Evolutionary conservation across 2,797 vertebrate genomes (phyloP).

Genomic region (Menidia menidia): DNA sequence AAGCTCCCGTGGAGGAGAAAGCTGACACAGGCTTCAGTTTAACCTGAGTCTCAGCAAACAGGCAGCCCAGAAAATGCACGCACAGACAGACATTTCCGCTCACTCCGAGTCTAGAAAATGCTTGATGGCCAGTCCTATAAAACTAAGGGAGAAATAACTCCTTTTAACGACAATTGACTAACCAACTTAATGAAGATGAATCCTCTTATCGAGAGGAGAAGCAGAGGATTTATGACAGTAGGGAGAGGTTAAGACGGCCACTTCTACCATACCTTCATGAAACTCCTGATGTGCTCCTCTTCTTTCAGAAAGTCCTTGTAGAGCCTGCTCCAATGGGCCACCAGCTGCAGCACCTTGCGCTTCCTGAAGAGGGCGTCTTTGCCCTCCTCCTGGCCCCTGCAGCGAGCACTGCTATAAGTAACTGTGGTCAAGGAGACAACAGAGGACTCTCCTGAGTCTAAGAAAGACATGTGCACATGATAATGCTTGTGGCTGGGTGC

Average conservation of each 20-base stretch:
- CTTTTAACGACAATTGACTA: constrained; percentile 1
- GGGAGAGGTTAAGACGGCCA: background rate
- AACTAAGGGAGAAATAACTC: constrained; percentile 20
- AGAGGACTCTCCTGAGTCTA: background rate
- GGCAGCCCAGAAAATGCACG: constrained; percentile 7
- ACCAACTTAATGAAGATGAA: constrained; percentile 22
- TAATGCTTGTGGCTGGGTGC: background rate
- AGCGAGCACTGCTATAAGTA: constrained; percentile 94
- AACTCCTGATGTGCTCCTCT: constrained; percentile 94
- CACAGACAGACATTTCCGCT: constrained; percentile 1
- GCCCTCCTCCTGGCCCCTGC: constrained; percentile 91
- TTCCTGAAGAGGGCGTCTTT: constrained; percentile 93
- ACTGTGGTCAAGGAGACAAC: constrained; percentile 73
- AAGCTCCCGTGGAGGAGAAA: constrained; percentile 2
- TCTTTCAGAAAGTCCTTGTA: constrained; percentile 96
- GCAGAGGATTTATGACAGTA: constrained; percentile 11
- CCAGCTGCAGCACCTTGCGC: constrained; percentile 94
- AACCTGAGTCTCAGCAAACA: constrained; percentile 8
- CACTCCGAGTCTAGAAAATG: constrained; percentile 1
- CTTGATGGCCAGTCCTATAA: constrained; percentile 22
- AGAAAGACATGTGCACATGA: background rate
- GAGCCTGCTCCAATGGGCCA: constrained; percentile 95
- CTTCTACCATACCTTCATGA: constrained; percentile 89
- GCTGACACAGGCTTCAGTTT: constrained; percentile 3
- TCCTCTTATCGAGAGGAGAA: constrained; percentile 17